Evolutionary conservation across 2,113 vertebrate genomes (phyloP), one percentile per base, ranked within the genome.

Genomic region (Sterrhoptilus dennistouni): DNA sequence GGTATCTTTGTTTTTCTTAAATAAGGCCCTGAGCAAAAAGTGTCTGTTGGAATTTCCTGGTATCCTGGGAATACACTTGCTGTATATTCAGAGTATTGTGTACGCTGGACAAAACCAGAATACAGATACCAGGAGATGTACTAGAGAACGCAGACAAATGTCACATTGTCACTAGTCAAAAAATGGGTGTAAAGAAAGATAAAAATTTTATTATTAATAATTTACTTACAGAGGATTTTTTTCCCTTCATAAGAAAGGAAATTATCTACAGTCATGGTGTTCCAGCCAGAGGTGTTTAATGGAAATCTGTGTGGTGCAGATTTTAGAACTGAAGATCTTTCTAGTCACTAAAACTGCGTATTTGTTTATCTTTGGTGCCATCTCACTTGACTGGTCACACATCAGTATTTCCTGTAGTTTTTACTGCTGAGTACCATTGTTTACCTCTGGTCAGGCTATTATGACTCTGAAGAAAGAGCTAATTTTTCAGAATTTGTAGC

Each of bases 1-100:
- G 49, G 29, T 92, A 25, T 84, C 66, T 91, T 87, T 87, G 45
- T 89, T 94, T 96, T 94, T 69, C 44, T 94, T 91, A 87, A 95
- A 79, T 82, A 79, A 90, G 56, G 59, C 79, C 29, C 71, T 57
- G 64, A 92, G 72, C 75, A 61, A 75, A 56, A 87, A 49, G 72
- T 36, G 60, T 47, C 76, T 80, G 50, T n/a, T 82, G 59, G 76
- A 89, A 87, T 96, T 95, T 95, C 57, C 89, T 89, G 56, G 64
- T 83, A 53, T 53, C 25, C 84, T 84, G 71, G 47, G 64, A 88
- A 56, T 92, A 36, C 35, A 36, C 27, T 94, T 90, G 47, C 56
- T 93, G 29, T 83, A 2, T 56, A 23, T 83, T 90, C 50, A 44
- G n/a, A 31, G 42, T 52, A 28, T 35, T 63, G 64, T 83, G 59